Evolutionary conservation across 1,140 invertebrate genomes (phyloP).

Genomic region (Zaprionus gabonicus): DNA sequence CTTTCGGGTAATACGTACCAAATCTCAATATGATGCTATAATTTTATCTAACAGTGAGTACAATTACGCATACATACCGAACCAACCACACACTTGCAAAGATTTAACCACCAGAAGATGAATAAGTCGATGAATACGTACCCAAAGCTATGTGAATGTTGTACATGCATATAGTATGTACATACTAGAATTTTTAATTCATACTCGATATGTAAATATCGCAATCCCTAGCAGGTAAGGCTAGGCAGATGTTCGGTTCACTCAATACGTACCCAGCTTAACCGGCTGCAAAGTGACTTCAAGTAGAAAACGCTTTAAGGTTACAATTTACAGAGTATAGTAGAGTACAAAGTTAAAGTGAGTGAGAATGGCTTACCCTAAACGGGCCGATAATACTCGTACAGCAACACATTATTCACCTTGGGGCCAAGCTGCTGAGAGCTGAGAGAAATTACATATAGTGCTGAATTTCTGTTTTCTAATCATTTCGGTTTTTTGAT

Average conservation of each 20-base stretch:
- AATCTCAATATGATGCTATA: conserved; percentile 42
- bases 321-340: conserved; percentile 57
- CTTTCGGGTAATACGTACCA: conserved; percentile 62
- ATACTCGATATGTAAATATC: conserved; percentile 33
- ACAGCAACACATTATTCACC: conserved; percentile 50
- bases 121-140: conserved; percentile 59
- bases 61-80: conserved; percentile 64
- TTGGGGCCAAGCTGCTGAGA: conserved; percentile 52
- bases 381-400: conserved; percentile 47
- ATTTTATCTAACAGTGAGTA: conserved; percentile 48
- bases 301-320: conserved; percentile 64
- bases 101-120: conserved; percentile 32
- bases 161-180: conserved; percentile 23
- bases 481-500: conserved; percentile 8
- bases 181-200: conserved; percentile 21
- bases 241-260: conserved; percentile 40
- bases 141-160: conserved; percentile 57
- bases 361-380: conserved; percentile 71
- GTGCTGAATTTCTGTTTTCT: conserved; percentile 40
- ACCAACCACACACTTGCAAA: conserved; percentile 43
- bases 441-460: conserved; percentile 50
- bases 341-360: conserved; percentile 37
- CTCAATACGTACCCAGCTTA: conserved; percentile 69
- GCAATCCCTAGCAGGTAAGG: conserved; percentile 44
- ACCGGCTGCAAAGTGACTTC: conserved; percentile 70